These are phyloP conservation scores for Crioceris asparagi DNA, from an alignment of 2,888 invertebrate genomes.

Conservation along the genomic window DNA sequence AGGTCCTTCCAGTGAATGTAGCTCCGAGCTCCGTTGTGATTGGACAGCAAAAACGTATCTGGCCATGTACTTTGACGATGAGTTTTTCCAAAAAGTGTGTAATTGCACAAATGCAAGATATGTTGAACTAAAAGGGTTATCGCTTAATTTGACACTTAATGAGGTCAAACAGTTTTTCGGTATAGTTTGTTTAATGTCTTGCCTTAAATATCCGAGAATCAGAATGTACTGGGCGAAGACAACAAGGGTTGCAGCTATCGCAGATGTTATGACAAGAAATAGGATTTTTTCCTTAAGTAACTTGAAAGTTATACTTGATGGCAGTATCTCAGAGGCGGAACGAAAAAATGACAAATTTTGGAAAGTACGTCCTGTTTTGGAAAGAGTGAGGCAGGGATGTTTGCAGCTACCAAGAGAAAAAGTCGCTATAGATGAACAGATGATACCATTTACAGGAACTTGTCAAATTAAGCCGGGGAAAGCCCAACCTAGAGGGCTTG, in stretches of 20 bases:
- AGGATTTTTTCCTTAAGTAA: too few species aligned
- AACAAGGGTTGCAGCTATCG: constrained; percentile 10
- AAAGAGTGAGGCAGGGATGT: too few species aligned
- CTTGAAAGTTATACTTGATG: too few species aligned
- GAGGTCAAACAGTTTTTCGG: constrained; percentile 12
- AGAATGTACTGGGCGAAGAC: constrained; percentile 15
- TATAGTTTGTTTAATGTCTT: constrained; percentile 14
- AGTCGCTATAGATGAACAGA: too few species aligned
- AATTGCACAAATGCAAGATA: constrained; percentile 9
- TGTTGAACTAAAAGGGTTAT: constrained; percentile 3
- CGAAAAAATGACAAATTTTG: too few species aligned
- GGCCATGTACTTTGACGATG: constrained; percentile 5
- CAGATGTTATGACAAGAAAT: constrained; percentile 9
- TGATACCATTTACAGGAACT: too few species aligned
- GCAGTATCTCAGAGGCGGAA: too few species aligned
- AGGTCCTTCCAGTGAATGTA: not conserved
- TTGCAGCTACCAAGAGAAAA: too few species aligned
- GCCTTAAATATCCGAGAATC: constrained; percentile 12
- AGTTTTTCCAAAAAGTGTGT: constrained; percentile 6
- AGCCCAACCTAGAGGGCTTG: too few species aligned
- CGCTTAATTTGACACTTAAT: constrained; percentile 5
- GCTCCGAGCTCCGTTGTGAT: not conserved
- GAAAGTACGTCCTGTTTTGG: too few species aligned
- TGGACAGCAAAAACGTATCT: constrained; percentile 6
- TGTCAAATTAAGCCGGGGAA: too few species aligned